A percentile compares a stretch with the other conserved stretches of the same genome.
phyloP scores from a whole-genome alignment of 2,113 vertebrate species.

The Etheostoma cragini region DNA sequence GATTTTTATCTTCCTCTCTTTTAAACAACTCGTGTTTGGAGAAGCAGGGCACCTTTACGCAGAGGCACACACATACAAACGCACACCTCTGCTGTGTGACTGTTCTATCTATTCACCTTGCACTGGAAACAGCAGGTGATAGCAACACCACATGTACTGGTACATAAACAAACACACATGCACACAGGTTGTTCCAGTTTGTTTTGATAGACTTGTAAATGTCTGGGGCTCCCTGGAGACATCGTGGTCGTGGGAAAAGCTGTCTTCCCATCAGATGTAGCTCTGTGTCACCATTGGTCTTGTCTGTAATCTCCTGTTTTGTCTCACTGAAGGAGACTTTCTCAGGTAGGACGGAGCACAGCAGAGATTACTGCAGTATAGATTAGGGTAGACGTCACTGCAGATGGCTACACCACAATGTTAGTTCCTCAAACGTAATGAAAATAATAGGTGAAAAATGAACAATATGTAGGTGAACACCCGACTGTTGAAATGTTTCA shows the following conservation, averaged over 20 bases:
- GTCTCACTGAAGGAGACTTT: slow-evolving; percentile 76
- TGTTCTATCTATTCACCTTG: slow-evolving; percentile 36
- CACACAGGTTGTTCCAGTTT: slow-evolving; percentile 38
- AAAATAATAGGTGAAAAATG: neutral
- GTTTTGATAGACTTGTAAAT: slow-evolving; percentile 71
- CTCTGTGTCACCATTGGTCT: slow-evolving; percentile 60
- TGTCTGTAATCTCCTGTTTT: slow-evolving; percentile 83
- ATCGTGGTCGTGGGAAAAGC: slow-evolving; percentile 67
- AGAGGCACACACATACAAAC: slow-evolving; percentile 8
- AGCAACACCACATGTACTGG: slow-evolving; percentile 29
- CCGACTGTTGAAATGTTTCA: neutral
- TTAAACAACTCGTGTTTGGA: slow-evolving; percentile 45
- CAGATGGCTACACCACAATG: neutral
- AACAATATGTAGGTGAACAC: neutral
- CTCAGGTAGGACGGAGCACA: slow-evolving; percentile 49
- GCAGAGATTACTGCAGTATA: slow-evolving; percentile 44
- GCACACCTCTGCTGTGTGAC: slow-evolving; percentile 24
- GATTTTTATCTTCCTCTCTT: slow-evolving; percentile 43
- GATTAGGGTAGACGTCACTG: slow-evolving; percentile 39
- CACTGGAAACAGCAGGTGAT: slow-evolving; percentile 56
- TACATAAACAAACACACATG: slow-evolving; percentile 27
- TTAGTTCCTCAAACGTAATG: neutral
- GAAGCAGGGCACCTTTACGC: slow-evolving; percentile 37
- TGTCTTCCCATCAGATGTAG: slow-evolving; percentile 71
- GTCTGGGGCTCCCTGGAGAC: slow-evolving; percentile 70